Conservation (phyloP, 2,797 vertebrate genomes). For the Falco novaeseelandiae region DNA sequence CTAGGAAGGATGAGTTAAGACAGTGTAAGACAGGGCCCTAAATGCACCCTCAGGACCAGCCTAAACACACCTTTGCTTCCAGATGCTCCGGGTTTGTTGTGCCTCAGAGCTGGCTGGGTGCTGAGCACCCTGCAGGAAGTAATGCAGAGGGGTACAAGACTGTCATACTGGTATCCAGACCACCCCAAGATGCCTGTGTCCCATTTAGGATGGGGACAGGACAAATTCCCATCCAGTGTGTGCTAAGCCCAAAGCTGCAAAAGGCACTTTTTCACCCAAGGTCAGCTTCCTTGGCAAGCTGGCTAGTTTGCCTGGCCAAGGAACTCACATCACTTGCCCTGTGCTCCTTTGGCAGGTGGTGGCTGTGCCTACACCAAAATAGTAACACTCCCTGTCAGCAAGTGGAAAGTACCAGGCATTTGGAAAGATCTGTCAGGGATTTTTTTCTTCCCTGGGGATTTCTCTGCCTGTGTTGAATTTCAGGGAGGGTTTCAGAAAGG, state of each 20-base stretch:
- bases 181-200: neutral
- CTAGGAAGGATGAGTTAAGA: neutral
- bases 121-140: neutral
- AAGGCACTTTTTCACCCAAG: neutral
- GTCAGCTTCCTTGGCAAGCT: neutral
- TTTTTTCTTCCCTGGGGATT: neutral
- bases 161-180: neutral
- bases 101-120: accelerated
- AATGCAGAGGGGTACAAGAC: accelerated
- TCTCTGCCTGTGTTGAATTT: neutral
- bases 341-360: neutral
- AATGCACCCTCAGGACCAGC: accelerated
- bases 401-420: neutral
- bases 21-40: accelerated
- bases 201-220: neutral
- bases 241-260: accelerated
- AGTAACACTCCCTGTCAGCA: accelerated
- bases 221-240: neutral
- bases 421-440: neutral
- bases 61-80: neutral
- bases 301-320: neutral
- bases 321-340: neutral
- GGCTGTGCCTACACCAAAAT: neutral
- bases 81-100: neutral
- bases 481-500: neutral